phyloP scores from a whole-genome alignment of 2,888 invertebrate genomes.

The Epirrhoe tristata region DNA sequence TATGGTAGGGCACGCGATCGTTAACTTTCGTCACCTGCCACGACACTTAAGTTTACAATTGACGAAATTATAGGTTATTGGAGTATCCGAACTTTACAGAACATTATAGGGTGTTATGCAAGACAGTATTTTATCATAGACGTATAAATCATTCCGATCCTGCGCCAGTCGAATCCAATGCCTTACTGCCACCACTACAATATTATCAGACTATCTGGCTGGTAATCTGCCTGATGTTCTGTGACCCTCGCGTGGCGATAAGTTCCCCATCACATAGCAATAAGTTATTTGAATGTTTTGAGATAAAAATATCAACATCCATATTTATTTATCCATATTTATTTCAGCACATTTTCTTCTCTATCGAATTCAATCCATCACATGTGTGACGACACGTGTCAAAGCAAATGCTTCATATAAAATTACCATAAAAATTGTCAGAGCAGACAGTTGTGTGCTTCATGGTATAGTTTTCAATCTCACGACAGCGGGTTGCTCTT shows the following conservation, averaged over 20 bases:
- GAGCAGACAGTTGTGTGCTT: conserved; percentile 1
- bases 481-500: too few relatives aligned
- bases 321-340: not conserved
- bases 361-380: conserved; percentile 26
- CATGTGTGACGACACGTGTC: conserved; percentile 20
- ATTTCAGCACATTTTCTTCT: not conserved
- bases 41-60: conserved; percentile 23
- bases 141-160: too few relatives aligned
- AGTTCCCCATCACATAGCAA: too few relatives aligned
- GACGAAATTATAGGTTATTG: conserved; percentile 4
- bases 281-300: not conserved
- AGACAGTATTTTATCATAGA: too few relatives aligned
- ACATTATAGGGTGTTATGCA: not conserved
- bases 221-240: too few relatives aligned
- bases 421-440: conserved; percentile 19
- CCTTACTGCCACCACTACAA: too few relatives aligned
- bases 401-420: conserved; percentile 11
- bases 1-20: conserved; percentile 28
- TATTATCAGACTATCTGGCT: too few relatives aligned
- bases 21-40: conserved; percentile 24
- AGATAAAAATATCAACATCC: not conserved
- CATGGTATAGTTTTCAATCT: too few relatives aligned
- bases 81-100: not conserved
- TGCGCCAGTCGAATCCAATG: too few relatives aligned
- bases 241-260: too few relatives aligned